Base-by-base conservation (phyloP, 2,888 invertebrate genomes). In the Scaptomyza polygonia region DNA sequence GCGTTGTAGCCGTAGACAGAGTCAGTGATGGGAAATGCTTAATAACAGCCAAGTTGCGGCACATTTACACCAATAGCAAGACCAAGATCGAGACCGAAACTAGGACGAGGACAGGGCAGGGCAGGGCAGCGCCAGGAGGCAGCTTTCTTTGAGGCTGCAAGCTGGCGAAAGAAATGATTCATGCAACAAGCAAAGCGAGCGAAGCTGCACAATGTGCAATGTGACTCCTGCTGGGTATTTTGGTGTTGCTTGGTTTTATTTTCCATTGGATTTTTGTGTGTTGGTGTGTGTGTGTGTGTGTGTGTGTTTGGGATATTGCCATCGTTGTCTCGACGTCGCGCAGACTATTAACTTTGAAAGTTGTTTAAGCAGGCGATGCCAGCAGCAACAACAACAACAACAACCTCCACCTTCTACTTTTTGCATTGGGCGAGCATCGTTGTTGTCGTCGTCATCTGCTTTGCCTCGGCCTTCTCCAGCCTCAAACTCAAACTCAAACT, bases 341-440 rank as follows among this genome's bases (percentile, higher is more conserved):
- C 81, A 89, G 89, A 89, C 89, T 89, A 82, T 76, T 80, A 89
- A 86, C 80, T 89, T 89, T 88, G 88, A 87, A 88, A 87, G 88
- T 87, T 88, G 88, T 86, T 84, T 88, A 88, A 88, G 80, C 86
- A 87, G 88, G 88, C 88, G 77, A 72, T 56, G 88, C 85, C 81
- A 72, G 53, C 71, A 67, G 53, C 69, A 66, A 21, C 68, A 32
- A 42, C 62, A 27, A 36, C 54, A 67, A 51, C 76, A 83, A n/a
- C 67, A 36, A 82, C 84, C 88, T 87, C 84, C 84, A 84, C 84
- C 84, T 84, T 87, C 86, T 87, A 85, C 82, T 87, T 71, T 85
- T 85, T 82, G 79, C 86, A 86, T 83, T 83, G 86, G 79, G 78
- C 81, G 84, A 78, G 80, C 84, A 77, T 77, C 80, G 80, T 73